These are phyloP conservation scores for Carassius auratus DNA, from an alignment of 2,113 vertebrate genomes.

Conservation along the genomic window DNA sequence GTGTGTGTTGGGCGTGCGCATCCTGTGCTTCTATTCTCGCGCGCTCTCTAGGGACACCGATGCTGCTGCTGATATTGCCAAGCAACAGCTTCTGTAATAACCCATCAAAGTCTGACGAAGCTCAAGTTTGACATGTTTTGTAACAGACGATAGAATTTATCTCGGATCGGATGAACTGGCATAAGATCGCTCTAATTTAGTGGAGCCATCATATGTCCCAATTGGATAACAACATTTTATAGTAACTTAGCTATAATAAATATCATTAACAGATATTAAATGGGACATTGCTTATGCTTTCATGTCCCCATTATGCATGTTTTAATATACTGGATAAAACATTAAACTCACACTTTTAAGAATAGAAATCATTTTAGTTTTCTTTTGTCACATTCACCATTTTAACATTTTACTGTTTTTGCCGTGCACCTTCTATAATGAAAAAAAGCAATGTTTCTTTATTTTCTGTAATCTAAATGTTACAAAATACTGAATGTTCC, in stretches of 20 bases:
- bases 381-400: too few relatives aligned
- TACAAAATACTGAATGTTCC: background rate
- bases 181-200: background rate
- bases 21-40: constrained; percentile 51
- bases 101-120: constrained; percentile 7
- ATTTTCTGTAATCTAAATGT: background rate
- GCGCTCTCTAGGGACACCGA: constrained; percentile 49
- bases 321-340: background rate
- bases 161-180: background rate
- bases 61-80: constrained; percentile 56
- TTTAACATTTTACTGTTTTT: background rate
- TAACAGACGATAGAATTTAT: background rate
- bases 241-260: background rate
- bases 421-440: background rate
- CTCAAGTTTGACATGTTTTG: constrained; percentile 27
- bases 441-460: background rate
- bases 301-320: background rate
- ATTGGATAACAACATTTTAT: background rate
- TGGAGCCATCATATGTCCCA: background rate
- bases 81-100: constrained; percentile 52
- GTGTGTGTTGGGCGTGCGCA: constrained; percentile 47
- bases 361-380: background rate
- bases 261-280: background rate
- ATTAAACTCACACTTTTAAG: background rate
- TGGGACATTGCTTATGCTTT: background rate